These are phyloP conservation scores for Microtus ochrogaster DNA, from an alignment of 2,113 vertebrate genomes.

Conservation along the genomic window DNA sequence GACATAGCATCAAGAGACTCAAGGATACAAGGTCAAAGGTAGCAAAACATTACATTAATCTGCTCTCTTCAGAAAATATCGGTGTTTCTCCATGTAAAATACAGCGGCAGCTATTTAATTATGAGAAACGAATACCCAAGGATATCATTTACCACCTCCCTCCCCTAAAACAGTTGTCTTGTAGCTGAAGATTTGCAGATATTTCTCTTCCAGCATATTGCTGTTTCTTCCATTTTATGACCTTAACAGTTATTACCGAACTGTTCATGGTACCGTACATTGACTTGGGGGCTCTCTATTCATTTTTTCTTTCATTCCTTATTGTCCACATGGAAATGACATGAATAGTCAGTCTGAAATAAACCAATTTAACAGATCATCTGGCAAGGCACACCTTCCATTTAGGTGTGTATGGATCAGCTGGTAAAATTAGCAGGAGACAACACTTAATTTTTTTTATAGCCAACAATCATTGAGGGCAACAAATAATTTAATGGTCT, in stretches of 20 bases:
- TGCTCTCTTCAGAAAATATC: slow-evolving; percentile 88
- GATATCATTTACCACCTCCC: slow-evolving; percentile 47
- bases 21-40: slow-evolving; percentile 94
- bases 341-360: slow-evolving; percentile 71
- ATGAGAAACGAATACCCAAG: slow-evolving; percentile 80
- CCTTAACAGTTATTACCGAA: slow-evolving; percentile 66
- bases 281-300: slow-evolving; percentile 50
- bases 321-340: slow-evolving; percentile 63
- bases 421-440: slow-evolving; percentile 55
- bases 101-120: slow-evolving; percentile 87
- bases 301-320: slow-evolving; percentile 67
- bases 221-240: slow-evolving; percentile 75
- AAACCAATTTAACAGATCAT: slow-evolving; percentile 73
- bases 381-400: slow-evolving; percentile 7
- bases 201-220: slow-evolving; percentile 36
- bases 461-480: slow-evolving; percentile 15
- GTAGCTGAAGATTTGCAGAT: slow-evolving; percentile 55
- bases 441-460: slow-evolving; percentile 48
- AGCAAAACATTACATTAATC: slow-evolving; percentile 95
- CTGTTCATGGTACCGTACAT: slow-evolving; percentile 69
- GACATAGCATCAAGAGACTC: slow-evolving; percentile 92
- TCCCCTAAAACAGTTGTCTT: slow-evolving; percentile 29
- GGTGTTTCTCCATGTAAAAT: slow-evolving; percentile 86
- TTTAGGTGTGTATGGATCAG: slow-evolving; percentile 45
- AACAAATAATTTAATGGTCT: slow-evolving; percentile 12